Percentiles rank a stretch among this genome's conserved stretches.
Evolutionary conservation across 2,888 invertebrate species (phyloP).

Genomic region (Ctena decussata): DNA sequence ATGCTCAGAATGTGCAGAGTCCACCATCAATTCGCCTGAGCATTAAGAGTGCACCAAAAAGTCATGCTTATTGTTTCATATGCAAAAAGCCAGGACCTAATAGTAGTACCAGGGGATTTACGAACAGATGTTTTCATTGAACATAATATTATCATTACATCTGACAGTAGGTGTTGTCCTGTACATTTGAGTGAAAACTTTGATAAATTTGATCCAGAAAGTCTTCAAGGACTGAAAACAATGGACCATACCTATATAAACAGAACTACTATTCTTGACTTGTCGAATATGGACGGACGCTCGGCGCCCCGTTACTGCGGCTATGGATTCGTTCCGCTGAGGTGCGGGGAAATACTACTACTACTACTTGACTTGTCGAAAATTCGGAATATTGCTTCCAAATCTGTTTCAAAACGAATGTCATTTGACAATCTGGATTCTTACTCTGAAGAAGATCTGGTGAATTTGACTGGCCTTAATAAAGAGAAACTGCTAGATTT

Average conservation of each 20-base stretch:
- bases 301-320: too few relatives aligned
- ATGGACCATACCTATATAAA: neutral
- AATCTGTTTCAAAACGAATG: neutral
- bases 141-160: conserved; percentile 5
- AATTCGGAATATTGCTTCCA: neutral
- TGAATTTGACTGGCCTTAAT: conserved; percentile 24
- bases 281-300: too few relatives aligned
- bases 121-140: conserved; percentile 12
- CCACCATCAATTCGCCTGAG: neutral
- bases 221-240: neutral
- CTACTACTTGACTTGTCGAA: too few relatives aligned
- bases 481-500: conserved; percentile 40
- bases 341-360: too few relatives aligned
- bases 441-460: conserved; percentile 17
- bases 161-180: conserved; percentile 28
- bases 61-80: conserved; percentile 32
- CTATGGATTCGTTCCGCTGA: too few relatives aligned
- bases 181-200: neutral
- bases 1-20: too few relatives aligned
- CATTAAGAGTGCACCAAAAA: conserved; percentile 5
- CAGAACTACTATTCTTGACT: neutral
- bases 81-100: conserved; percentile 38
- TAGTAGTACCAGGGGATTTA: neutral
- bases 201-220: neutral
- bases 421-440: neutral